Percentiles rank a stretch among this genome's conserved stretches.
Conservation (phyloP, 1,140 invertebrate genomes). For the Eupeodes corollae region DNA sequence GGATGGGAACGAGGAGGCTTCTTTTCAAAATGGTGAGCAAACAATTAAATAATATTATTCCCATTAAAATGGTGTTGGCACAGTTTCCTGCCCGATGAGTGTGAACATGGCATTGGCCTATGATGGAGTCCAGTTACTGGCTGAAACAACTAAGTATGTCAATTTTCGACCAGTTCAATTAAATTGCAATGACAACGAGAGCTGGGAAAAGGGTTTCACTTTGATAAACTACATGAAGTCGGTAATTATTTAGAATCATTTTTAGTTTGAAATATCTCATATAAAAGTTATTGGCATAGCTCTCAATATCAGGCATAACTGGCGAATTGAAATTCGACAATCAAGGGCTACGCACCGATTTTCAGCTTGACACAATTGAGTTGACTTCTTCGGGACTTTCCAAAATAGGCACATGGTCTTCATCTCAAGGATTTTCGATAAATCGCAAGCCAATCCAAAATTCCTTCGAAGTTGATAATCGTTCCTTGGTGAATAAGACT, state of each 20-base stretch:
- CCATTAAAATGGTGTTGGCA: neutral
- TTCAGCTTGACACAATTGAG: slow-evolving; percentile 68
- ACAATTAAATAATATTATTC: neutral
- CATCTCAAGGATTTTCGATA: slow-evolving; percentile 39
- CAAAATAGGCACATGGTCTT: slow-evolving; percentile 65
- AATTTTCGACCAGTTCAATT: slow-evolving; percentile 42
- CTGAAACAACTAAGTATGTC: slow-evolving; percentile 49
- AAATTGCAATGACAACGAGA: slow-evolving; percentile 54
- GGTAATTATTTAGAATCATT: slow-evolving; percentile 40
- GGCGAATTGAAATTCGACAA: slow-evolving; percentile 78
- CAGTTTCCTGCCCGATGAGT: slow-evolving; percentile 34
- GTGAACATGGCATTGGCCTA: slow-evolving; percentile 61
- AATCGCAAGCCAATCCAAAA: slow-evolving; percentile 31
- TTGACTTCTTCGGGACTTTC: slow-evolving; percentile 52
- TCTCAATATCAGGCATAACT: slow-evolving; percentile 61
- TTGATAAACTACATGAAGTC: slow-evolving; percentile 80
- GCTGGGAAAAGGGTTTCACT: slow-evolving; percentile 72
- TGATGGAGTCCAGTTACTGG: slow-evolving; percentile 64
- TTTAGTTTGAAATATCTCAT: too few species aligned
- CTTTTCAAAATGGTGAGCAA: slow-evolving; percentile 29
- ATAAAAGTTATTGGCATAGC: slow-evolving; percentile 12
- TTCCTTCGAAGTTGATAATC: slow-evolving; percentile 38
- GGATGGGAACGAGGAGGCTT: slow-evolving; percentile 36
- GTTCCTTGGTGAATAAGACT: slow-evolving; percentile 64
- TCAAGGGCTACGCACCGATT: slow-evolving; percentile 70